phyloP scores from a whole-genome alignment of 2,113 vertebrate genomes.

The Colinus virginianus region DNA sequence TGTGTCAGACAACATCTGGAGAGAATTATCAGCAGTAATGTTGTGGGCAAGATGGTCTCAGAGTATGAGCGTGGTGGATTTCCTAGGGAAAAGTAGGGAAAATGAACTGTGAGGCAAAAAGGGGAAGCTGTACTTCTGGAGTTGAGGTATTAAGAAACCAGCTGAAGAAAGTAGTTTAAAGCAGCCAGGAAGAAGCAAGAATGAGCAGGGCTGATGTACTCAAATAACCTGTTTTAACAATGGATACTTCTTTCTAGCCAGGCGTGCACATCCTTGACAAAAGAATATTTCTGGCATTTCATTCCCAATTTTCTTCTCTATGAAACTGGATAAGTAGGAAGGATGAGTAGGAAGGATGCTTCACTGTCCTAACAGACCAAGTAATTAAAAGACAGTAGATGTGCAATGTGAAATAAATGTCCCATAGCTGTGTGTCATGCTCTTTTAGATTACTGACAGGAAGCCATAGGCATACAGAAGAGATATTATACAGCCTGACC shows the following conservation, averaged over 20 bases:
- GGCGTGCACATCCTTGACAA: neutral
- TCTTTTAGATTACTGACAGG: neutral
- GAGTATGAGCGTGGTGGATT: neutral
- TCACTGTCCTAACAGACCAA: neutral
- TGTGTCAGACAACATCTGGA: neutral
- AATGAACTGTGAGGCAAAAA: neutral
- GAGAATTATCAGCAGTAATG: conserved; percentile 3
- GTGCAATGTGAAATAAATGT: neutral
- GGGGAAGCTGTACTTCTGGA: neutral
- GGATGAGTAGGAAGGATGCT: neutral
- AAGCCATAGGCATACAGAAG: neutral
- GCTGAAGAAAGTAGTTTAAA: neutral
- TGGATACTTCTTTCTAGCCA: neutral
- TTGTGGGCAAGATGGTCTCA: neutral
- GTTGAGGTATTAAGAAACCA: neutral
- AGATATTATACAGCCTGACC: neutral
- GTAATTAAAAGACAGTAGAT: neutral
- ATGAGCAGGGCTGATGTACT: neutral
- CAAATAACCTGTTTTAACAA: neutral
- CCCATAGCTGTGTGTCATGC: neutral
- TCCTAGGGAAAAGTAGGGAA: neutral
- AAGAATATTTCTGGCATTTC: neutral
- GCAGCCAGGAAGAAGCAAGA: neutral
- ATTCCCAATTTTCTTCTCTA: neutral
- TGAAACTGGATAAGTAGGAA: neutral